These are phyloP conservation scores for Andrena flavipes DNA, from an alignment of 2,888 invertebrate genomes.

Conservation along the genomic window DNA sequence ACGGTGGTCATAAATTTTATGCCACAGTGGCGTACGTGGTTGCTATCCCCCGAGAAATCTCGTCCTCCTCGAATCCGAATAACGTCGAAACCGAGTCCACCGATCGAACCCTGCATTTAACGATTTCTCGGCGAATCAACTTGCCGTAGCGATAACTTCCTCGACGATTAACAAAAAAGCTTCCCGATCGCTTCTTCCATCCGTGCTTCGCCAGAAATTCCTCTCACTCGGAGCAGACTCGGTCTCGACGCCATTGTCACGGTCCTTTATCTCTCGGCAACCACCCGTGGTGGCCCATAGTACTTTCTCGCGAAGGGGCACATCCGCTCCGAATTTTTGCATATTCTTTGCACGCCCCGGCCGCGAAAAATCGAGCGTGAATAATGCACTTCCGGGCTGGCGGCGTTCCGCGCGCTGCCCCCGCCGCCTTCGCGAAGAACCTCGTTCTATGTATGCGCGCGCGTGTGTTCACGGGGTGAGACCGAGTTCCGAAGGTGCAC, in stretches of 20 bases:
- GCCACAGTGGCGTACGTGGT: slow-evolving; percentile 51
- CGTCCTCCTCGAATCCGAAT: slow-evolving; percentile 11
- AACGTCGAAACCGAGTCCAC: background rate
- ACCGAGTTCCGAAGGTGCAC: slow-evolving; percentile 14
- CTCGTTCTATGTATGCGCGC: background rate
- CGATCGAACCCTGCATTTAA: background rate
- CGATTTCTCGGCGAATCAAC: background rate
- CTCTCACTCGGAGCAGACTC: background rate
- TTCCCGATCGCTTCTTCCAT: background rate
- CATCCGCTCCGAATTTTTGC: slow-evolving; percentile 28
- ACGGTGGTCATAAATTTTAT: slow-evolving; percentile 73
- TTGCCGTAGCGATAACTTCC: background rate
- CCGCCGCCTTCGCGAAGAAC: slow-evolving; percentile 25
- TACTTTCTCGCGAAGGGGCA: slow-evolving; percentile 11
- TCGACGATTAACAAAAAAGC: background rate
- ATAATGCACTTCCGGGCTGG: slow-evolving; percentile 58
- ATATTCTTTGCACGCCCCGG: slow-evolving; percentile 31
- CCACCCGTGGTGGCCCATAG: slow-evolving; percentile 24
- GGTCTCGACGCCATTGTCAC: slow-evolving; percentile 37
- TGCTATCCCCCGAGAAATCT: slow-evolving; percentile 20
- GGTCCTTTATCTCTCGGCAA: slow-evolving; percentile 16
- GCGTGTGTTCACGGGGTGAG: slow-evolving; percentile 25
- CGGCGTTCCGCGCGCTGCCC: background rate
- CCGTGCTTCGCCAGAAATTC: background rate
- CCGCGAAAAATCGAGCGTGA: slow-evolving; percentile 45